Percentiles rank a stretch among this genome's conserved stretches.
phyloP scores from a whole-genome alignment of 2,113 vertebrate genomes.

The Serilophus lunatus region DNA sequence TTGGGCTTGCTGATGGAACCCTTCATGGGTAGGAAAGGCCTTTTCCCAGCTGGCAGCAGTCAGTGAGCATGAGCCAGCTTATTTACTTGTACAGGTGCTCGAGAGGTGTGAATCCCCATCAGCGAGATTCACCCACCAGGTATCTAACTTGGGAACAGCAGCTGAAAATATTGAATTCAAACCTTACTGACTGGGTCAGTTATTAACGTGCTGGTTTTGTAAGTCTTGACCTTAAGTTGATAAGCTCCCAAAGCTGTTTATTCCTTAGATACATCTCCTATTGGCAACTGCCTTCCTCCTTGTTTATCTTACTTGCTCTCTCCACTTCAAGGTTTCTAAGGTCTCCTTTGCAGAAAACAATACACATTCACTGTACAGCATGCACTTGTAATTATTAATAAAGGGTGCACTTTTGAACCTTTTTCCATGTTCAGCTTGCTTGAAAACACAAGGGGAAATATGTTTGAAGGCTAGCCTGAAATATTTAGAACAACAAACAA shows the following conservation, averaged over 20 bases:
- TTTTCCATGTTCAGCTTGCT: neutral
- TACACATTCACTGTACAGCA: neutral
- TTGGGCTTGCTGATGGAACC: neutral
- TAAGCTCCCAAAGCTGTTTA: neutral
- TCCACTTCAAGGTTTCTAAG: neutral
- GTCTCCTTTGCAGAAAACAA: constrained; percentile 23
- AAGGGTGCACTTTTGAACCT: neutral
- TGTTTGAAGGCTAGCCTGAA: neutral
- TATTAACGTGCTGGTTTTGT: neutral
- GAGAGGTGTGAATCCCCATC: neutral
- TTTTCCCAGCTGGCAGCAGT: neutral
- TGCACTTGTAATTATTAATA: neutral
- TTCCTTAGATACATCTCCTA: neutral
- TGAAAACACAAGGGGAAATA: neutral
- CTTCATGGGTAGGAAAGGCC: neutral
- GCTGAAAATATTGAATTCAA: neutral
- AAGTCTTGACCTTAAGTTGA: neutral
- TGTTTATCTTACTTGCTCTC: neutral
- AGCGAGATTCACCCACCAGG: neutral
- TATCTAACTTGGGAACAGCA: neutral
- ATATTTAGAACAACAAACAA: neutral
- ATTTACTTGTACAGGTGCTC: neutral
- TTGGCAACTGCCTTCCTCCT: neutral
- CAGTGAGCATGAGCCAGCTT: neutral
- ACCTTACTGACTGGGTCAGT: neutral